These are phyloP conservation scores for Spodoptera litura DNA, from an alignment of 1,140 invertebrate genomes.

Conservation along the genomic window DNA sequence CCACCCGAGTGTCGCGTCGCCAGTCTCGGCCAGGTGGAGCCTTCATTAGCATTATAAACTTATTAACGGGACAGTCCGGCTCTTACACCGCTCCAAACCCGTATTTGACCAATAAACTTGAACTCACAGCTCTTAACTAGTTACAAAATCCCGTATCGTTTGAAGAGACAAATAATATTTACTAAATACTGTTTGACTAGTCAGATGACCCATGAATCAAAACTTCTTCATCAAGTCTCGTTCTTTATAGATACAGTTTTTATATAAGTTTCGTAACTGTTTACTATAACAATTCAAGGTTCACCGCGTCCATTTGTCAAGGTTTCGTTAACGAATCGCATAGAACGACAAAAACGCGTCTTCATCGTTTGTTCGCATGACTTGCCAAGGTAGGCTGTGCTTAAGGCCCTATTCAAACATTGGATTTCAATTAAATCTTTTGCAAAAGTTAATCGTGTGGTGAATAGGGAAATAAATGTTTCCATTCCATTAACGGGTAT, in stretches of 20 bases:
- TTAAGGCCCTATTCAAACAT: slow-evolving; percentile 7
- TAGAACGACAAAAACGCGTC: slow-evolving; percentile 57
- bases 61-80: slow-evolving; percentile 70
- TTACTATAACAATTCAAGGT: slow-evolving; percentile 63
- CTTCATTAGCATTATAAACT: slow-evolving; percentile 76
- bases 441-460: not conserved
- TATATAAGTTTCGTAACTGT: slow-evolving; percentile 55
- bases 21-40: slow-evolving; percentile 60
- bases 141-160: slow-evolving; percentile 19
- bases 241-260: slow-evolving; percentile 49
- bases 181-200: slow-evolving; percentile 10
- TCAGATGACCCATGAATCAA: not conserved
- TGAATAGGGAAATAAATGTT: slow-evolving; percentile 30
- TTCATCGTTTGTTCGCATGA: slow-evolving; percentile 46
- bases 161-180: not conserved
- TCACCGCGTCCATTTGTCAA: slow-evolving; percentile 57
- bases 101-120: slow-evolving; percentile 54
- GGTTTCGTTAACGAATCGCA: slow-evolving; percentile 64
- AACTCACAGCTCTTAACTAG: slow-evolving; percentile 28
- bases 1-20: slow-evolving; percentile 9
- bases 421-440: slow-evolving; percentile 41
- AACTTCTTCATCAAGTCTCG: slow-evolving; percentile 36
- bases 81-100: slow-evolving; percentile 54
- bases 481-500: slow-evolving; percentile 48
- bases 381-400: slow-evolving; percentile 42